These are phyloP conservation scores for Pteromalus puparum DNA, from an alignment of 1,140 invertebrate genomes.

Conservation along the genomic window DNA sequence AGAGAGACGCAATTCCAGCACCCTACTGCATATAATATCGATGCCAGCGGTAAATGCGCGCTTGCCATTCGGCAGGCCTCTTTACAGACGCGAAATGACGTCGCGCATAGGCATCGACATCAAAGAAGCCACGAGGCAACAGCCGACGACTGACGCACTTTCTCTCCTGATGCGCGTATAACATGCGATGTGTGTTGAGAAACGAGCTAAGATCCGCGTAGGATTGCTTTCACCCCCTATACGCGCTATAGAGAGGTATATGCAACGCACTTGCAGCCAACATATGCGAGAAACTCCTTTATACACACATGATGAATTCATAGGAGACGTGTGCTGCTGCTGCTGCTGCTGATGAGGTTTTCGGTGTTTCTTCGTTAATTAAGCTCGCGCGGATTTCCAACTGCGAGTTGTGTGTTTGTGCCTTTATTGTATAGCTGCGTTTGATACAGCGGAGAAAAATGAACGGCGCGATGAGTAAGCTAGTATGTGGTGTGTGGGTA, in stretches of 20 bases:
- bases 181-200: background rate
- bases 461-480: constrained; percentile 28
- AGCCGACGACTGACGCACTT: constrained; percentile 41
- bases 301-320: background rate
- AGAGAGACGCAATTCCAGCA: background rate
- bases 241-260: no score
- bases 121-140: constrained; percentile 59
- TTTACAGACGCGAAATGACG: constrained; percentile 57
- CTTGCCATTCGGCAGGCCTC: constrained; percentile 16
- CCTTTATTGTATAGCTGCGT: background rate
- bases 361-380: no score
- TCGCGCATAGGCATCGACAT: constrained; percentile 60
- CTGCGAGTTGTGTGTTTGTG: no score
- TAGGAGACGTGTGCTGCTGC: background rate
- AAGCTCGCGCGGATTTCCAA: background rate
- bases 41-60: constrained; percentile 1
- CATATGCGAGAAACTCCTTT: background rate
- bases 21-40: background rate
- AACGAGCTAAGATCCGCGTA: background rate
- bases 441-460: constrained; percentile 22
- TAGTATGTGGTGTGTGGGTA: background rate
- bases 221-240: background rate
- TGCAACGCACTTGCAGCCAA: background rate
- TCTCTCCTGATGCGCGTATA: background rate
- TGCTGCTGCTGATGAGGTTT: no score